These are phyloP conservation scores for Stramonita haemastoma DNA, from an alignment of 2,888 invertebrate genomes.

Conservation along the genomic window DNA sequence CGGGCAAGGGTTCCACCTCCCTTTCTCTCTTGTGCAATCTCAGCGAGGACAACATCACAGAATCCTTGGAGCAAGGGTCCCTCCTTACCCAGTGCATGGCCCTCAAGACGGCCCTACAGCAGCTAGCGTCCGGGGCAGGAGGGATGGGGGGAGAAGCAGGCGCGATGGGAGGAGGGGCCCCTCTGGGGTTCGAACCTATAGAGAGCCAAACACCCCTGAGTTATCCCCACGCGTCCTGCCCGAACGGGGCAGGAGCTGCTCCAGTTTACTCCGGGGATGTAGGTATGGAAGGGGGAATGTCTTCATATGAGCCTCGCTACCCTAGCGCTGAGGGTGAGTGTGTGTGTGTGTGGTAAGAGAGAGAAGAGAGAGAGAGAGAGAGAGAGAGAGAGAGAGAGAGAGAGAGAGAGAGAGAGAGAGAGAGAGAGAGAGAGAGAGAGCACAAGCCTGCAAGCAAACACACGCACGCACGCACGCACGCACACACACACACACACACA, in stretches of 20 bases:
- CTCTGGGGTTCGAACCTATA: constrained; percentile 9
- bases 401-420: not conserved
- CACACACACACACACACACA: too few relatives aligned
- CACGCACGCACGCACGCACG: too few relatives aligned
- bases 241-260: too few relatives aligned
- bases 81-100: constrained; percentile 34
- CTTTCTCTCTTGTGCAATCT: not conserved
- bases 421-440: not conserved
- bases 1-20: constrained; percentile 18
- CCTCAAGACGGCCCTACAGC: constrained; percentile 24
- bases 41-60: constrained; percentile 23
- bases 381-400: not conserved
- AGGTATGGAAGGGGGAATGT: not conserved
- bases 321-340: not conserved
- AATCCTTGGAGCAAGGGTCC: constrained; percentile 28
- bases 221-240: not conserved
- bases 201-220: not conserved
- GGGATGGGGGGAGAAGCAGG: not conserved
- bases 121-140: not conserved
- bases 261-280: not conserved
- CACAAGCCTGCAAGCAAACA: too few relatives aligned
- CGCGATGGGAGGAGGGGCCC: not conserved
- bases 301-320: not conserved
- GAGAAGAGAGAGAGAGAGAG: too few relatives aligned
- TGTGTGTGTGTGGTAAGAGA: constrained; percentile 1